Base-by-base conservation (phyloP, 2,888 invertebrate species). In the Polydrusus pterygomalis region DNA sequence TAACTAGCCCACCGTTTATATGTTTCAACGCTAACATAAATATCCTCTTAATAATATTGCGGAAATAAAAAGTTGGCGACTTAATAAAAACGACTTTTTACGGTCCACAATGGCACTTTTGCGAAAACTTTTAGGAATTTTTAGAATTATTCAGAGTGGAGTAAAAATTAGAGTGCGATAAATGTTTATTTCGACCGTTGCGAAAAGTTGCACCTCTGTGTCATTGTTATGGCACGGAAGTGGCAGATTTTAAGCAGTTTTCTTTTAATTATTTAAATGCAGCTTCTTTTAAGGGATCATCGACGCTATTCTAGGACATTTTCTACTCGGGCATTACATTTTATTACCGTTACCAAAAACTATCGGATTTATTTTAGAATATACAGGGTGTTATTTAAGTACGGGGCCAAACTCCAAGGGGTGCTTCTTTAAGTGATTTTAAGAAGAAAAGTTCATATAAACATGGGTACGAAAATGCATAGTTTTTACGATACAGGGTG, bases 61-160 rank as follows among this genome's bases (percentile, higher is more conserved):
- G 18, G 10, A 60, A 60, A 60, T 60, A 60, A 60, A 18, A 38
- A 60, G 17, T 60, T 60, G 38, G 38, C 11, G 18, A 60, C 58
- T 80, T 82, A 82, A 82, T 82, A 60, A 80, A 77, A 70, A 78
- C 77, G 81, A 45, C 13, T 64, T 51, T 78, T 64, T 64, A 64
- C 49, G 25, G 11, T 25, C 20, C 17, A 25, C 45, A 34, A 64
- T 47, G 64, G 47, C 49, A 64, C 30, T 64, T 64, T n/a, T 30
- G 17, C 47, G 47, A 64, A 64, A 64, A 47, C 49, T 45, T 64
- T 60, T 64, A 47, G 34, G 25, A 64, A 64, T 25, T 64, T 64
- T 64, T 25, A 45, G 47, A 45, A 49, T 64, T 40, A 47, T 64
- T 49, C 64, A 34, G 64, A 49, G 64, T 7, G 11, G 3, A 49